Percentiles rank a stretch among this genome's conserved stretches.
These are phyloP conservation scores for Cacatua alba DNA, from an alignment of 2,113 vertebrate genomes.

Conservation along the genomic window DNA sequence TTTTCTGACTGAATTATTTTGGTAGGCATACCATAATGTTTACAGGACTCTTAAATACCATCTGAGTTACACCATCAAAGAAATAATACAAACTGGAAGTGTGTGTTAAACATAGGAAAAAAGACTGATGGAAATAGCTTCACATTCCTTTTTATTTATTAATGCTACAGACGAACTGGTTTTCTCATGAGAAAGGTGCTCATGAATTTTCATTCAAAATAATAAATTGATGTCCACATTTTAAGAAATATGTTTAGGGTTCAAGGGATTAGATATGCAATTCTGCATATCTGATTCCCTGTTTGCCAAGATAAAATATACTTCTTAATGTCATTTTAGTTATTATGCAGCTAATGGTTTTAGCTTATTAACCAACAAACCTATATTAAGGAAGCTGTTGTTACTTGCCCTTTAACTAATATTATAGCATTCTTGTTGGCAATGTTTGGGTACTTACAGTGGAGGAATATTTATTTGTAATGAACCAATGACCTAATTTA, in stretches of 20 bases:
- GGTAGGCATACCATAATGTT: neutral
- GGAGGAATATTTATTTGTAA: slow-evolving; percentile 8
- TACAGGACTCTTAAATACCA: slow-evolving; percentile 35
- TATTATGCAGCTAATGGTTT: slow-evolving; percentile 39
- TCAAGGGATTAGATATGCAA: slow-evolving; percentile 74
- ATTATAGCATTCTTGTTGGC: neutral
- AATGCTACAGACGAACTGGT: slow-evolving; percentile 69
- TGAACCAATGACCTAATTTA: neutral
- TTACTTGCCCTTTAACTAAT: neutral
- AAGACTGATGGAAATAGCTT: slow-evolving; percentile 63
- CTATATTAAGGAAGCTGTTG: slow-evolving; percentile 15
- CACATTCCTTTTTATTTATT: slow-evolving; percentile 78
- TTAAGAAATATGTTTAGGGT: slow-evolving; percentile 79
- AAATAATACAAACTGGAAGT: slow-evolving; percentile 9
- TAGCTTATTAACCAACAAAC: slow-evolving; percentile 41
- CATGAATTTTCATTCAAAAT: slow-evolving; percentile 83
- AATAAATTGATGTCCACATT: slow-evolving; percentile 78
- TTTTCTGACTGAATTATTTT: neutral
- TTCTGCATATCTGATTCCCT: slow-evolving; percentile 67
- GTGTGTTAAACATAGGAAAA: slow-evolving; percentile 37
- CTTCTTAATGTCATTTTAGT: slow-evolving; percentile 64
- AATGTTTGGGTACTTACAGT: neutral
- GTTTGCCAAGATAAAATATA: slow-evolving; percentile 65
- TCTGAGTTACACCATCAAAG: slow-evolving; percentile 14
- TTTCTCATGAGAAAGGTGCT: slow-evolving; percentile 75